Evolutionary conservation across 2,113 vertebrate species (phyloP).

Genomic region (Lepus americanus): DNA sequence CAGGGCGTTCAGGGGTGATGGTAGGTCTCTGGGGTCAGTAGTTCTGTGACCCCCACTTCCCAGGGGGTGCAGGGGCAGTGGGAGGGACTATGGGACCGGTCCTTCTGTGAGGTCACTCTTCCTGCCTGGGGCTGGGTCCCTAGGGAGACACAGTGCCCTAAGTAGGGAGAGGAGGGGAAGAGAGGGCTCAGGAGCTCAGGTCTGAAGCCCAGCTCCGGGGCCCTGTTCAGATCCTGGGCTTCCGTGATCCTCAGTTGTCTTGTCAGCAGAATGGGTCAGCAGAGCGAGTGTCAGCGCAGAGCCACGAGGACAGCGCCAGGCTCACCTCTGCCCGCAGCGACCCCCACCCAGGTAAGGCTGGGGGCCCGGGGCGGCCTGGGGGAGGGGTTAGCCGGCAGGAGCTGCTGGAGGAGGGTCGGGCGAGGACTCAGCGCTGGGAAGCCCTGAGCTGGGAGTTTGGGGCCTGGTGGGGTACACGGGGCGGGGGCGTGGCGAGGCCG

Average conservation of each 20-base stretch:
- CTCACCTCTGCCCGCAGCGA: too few relatives aligned
- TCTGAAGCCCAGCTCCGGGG: neutral
- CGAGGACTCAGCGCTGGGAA: neutral
- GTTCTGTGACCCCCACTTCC: neutral
- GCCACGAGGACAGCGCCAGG: too few relatives aligned
- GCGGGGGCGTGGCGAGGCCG: neutral
- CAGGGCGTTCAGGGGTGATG: neutral
- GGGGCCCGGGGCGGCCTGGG: too few relatives aligned
- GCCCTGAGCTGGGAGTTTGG: neutral
- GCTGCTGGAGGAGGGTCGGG: neutral
- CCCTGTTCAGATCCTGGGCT: neutral
- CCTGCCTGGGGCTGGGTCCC: neutral
- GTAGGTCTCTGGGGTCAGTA: neutral
- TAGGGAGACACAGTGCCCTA: neutral
- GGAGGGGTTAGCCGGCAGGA: neutral
- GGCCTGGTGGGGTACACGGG: neutral
- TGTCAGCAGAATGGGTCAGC: neutral
- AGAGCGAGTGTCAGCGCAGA: too few relatives aligned
- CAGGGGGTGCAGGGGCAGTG: neutral
- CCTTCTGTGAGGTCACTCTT: accelerated
- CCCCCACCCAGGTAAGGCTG: too few relatives aligned
- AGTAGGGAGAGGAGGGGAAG: neutral
- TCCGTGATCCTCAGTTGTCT: neutral
- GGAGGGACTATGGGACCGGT: accelerated
- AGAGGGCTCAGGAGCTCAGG: neutral